Base-by-base conservation (phyloP, 2,888 invertebrate species). In the Trichopoda pennipes region DNA sequence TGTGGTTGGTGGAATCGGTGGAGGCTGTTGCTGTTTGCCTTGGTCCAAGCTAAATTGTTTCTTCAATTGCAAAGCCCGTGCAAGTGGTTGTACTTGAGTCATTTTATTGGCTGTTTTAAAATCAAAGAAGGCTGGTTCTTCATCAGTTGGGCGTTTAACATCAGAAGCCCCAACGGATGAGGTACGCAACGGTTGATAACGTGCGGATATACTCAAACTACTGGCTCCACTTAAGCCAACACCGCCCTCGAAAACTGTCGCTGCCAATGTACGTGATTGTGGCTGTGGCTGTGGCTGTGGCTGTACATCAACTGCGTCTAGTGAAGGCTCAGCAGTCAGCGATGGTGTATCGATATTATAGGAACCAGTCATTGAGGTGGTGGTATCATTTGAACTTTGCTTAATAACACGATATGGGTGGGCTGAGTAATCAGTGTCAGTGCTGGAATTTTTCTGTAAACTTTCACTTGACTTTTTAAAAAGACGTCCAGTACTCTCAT, bases 31-130 rank as follows among this genome's bases (percentile, higher is more conserved):
- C 80, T 88, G 88, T 85, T 89, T 90, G 82, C 90, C 87, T 85
- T 90, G 90, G 88, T 91, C 91, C 85, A 91, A 86, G 87, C 91
- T 91, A 86, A 90, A 91, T 88, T 91, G 91, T 87, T 91, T 91
- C 87, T 90, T 90, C 44, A 91, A 86, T 85, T 89, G 89, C 83
- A 89, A 87, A 75, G 90, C 88, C 47, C 91, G 88, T 84, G 87
- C 86, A 82, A 88, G 73, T 69, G 87, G 73, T 79, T 88, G 87
- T 85, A 86, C 85, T 85, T 87, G 86, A 80, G 86, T 84, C 84
- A 87, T 86, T 86, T 85, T 78, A 85, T 80, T 84, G 80, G 87
- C 74, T 32, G 80, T 75, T 44, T 87, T 86, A 19, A 88, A 85
- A 61, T 89, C 89, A 76, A 87, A 77, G 51, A 87, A 85, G 49